Conservation (phyloP, 2,113 vertebrate genomes). For the Sceloporus tristichus region DNA sequence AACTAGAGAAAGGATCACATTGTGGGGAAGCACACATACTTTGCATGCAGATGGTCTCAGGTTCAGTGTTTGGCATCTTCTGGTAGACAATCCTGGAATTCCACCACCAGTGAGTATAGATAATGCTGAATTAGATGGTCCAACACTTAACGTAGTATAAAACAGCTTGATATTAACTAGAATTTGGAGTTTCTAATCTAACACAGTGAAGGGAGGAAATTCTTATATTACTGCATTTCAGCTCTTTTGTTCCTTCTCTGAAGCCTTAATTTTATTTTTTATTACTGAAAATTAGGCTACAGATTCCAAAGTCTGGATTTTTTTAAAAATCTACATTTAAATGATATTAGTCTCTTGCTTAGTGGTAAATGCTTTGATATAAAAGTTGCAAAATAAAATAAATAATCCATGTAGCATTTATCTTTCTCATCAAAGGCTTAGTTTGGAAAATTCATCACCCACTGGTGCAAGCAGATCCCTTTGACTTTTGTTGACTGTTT, state of each 20-base stretch:
- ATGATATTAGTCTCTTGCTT: conserved; percentile 58
- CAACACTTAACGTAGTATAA: not conserved
- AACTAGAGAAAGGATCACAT: no score
- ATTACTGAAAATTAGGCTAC: not conserved
- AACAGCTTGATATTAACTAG: no score
- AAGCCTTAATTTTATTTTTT: not conserved
- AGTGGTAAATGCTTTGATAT: conserved; percentile 58
- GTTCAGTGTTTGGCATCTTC: not conserved
- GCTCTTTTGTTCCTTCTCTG: conserved; percentile 22
- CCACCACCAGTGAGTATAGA: not conserved
- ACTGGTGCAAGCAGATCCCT: not conserved
- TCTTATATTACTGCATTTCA: conserved; percentile 22
- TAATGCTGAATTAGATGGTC: not conserved
- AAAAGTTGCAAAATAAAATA: conserved; percentile 42
- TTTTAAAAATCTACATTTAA: conserved; percentile 57
- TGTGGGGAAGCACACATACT: no score
- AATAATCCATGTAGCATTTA: conserved; percentile 13
- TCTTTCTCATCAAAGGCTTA: conserved; percentile 27
- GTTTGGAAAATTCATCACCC: conserved; percentile 50
- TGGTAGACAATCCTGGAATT: not conserved
- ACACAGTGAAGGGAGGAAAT: not conserved
- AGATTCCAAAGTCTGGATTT: not conserved
- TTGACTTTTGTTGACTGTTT: conserved; percentile 40
- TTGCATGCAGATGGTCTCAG: not conserved
- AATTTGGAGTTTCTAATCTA: not conserved